Evolutionary conservation across 2,888 invertebrate species (phyloP), one percentile per base, ranked within the genome.

Genomic region (Drosophila hamatofila): DNA sequence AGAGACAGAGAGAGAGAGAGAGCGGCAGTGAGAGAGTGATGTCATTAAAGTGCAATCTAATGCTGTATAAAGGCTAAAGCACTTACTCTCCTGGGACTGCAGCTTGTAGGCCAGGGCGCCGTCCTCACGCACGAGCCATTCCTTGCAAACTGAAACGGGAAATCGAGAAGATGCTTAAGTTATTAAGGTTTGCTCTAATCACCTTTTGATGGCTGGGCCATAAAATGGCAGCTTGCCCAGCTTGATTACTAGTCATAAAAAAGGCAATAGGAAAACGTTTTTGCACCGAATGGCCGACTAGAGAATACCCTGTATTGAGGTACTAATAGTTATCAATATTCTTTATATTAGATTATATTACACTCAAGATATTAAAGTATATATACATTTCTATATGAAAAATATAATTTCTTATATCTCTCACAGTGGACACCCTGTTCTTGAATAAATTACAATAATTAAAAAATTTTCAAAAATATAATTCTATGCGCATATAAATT

Each of bases 61-160:
- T 41, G 48, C 49, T 57, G 51, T 67, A 56, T 9, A 2, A 2
- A 12, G 44, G 9, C 16, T 21, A 9, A 14, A 16, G 23, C 93
- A 80, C 95, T 93, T 94, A 95, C 97, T 96, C 94, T 97, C 97
- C 94, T 97, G 95, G 88, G 95, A 95, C 92, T 97, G 97, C 37
- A 97, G 94, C 80, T 95, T 95, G 92, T 97, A 96, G 11, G 97
- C 97, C 87, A 97, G 92, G 21, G 96, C 97, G 76, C 96, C 96
- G 92, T 97, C 97, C 93, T 97, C 97, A 87, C 96, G 95, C 37
- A 97, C 96, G 82, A 96, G 93, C 96, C 97, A 97, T 93, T 97
- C 96, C 83, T 96, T 95, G 90, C 97, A 96, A 67, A 97, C 96
- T 96, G 93, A 59, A 93, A 93, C 23, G 51, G 58, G 57, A 54